Evolutionary conservation across 2,113 vertebrate genomes (phyloP).

Genomic region (Sapayoa aenigma): DNA sequence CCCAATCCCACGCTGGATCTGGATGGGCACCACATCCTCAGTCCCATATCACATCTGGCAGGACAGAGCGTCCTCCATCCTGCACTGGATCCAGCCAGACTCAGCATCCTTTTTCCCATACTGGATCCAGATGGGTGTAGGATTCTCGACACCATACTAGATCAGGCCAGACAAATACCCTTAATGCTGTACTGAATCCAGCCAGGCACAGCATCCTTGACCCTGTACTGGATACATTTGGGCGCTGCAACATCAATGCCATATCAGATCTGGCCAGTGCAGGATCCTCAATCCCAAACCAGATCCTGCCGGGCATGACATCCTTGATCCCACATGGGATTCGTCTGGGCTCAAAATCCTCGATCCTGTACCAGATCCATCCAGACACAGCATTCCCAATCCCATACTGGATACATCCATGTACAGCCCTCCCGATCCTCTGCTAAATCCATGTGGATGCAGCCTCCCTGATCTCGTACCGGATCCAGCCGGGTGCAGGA

Average conservation of each 20-base stretch:
- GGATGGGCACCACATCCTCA: background rate
- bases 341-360: background rate
- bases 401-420: accelerated
- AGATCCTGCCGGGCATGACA: background rate
- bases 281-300: background rate
- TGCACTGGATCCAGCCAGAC: background rate
- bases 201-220: background rate
- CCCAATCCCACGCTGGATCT: too few relatives aligned
- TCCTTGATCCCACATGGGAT: background rate
- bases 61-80: background rate
- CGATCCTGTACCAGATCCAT: background rate
- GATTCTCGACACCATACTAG: accelerated
- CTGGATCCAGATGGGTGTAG: background rate
- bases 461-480: background rate
- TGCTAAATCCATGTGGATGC: background rate
- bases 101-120: background rate
- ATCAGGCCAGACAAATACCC: background rate
- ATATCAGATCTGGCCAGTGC: too few relatives aligned
- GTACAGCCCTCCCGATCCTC: background rate
- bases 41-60: accelerated
- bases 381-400: background rate
- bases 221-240: background rate
- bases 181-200: background rate
- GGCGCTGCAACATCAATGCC: background rate
- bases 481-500: background rate